Percentiles rank a stretch among this genome's conserved stretches.
phyloP scores from a whole-genome alignment of 2,888 invertebrate genomes.

The Caenorhabditis sulstoni region DNA sequence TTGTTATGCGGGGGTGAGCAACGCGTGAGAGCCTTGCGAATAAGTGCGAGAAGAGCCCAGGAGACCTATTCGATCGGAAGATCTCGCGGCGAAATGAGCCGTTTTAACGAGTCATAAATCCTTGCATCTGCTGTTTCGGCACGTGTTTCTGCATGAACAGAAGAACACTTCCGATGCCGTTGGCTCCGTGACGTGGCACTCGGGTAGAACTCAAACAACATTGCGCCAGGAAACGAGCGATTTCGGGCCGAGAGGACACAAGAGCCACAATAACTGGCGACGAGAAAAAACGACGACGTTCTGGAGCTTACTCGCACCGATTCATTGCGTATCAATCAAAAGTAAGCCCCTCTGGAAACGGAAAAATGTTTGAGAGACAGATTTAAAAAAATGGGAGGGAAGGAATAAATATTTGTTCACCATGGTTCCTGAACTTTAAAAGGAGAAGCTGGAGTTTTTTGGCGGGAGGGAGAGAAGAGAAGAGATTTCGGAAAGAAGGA shows the following conservation, averaged over 20 bases:
- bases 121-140: slow-evolving; percentile 3
- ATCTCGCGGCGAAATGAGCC: too few relatives aligned
- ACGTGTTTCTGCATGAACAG: slow-evolving; percentile 31
- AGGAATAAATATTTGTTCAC: slow-evolving; percentile 38
- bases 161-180: slow-evolving; percentile 46
- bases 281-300: slow-evolving; percentile 31
- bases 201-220: not conserved
- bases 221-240: slow-evolving; percentile 38
- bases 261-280: slow-evolving; percentile 16
- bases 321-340: slow-evolving; percentile 54
- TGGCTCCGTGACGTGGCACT: slow-evolving; percentile 18
- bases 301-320: slow-evolving; percentile 34
- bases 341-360: slow-evolving; percentile 17
- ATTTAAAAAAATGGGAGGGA: slow-evolving; percentile 18
- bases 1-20: slow-evolving; percentile 30
- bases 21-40: not conserved
- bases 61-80: slow-evolving; percentile 19
- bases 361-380: slow-evolving; percentile 38
- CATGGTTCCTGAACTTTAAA: slow-evolving; percentile 35
- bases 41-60: slow-evolving; percentile 11
- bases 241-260: slow-evolving; percentile 21
- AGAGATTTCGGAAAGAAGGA: not conserved
- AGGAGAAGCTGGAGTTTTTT: slow-evolving; percentile 6
- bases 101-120: slow-evolving; percentile 35
- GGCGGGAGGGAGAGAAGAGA: not conserved